Evolutionary conservation across 2,888 invertebrate genomes (phyloP).

Genomic region (Cephus nigrinus): DNA sequence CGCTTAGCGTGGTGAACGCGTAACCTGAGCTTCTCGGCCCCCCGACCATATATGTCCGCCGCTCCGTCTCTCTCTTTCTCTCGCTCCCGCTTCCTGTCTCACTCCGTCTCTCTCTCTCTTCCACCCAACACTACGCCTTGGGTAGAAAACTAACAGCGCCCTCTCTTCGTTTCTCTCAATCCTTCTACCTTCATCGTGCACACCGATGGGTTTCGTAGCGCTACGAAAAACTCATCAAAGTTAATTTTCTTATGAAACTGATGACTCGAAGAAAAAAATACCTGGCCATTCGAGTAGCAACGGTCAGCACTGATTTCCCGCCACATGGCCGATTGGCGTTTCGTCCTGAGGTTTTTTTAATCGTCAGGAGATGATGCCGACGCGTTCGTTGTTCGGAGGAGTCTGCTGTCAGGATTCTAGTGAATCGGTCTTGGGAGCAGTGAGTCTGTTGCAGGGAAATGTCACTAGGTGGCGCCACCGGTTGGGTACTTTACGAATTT

Average conservation of each 20-base stretch:
- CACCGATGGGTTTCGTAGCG: not conserved
- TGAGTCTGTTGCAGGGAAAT: not conserved
- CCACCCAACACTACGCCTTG: constrained; percentile 3
- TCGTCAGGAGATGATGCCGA: not conserved
- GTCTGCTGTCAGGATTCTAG: not conserved
- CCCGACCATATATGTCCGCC: constrained; percentile 66
- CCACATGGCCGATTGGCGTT: not conserved
- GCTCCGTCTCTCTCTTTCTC: constrained; percentile 45
- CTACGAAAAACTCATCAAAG: not conserved
- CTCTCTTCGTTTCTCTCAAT: not conserved
- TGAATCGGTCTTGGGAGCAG: not conserved
- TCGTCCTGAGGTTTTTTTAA: not conserved
- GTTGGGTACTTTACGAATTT: not conserved
- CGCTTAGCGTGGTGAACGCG: constrained; percentile 55
- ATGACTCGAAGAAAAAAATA: not conserved
- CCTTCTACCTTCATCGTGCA: not conserved
- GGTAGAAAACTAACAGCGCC: not conserved
- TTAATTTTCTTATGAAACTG: not conserved
- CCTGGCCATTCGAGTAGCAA: not conserved
- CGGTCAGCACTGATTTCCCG: not conserved
- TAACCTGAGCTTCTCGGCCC: constrained; percentile 62
- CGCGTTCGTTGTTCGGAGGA: not conserved
- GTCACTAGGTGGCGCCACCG: not conserved
- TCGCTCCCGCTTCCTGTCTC: constrained; percentile 20
- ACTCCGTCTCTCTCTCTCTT: constrained; percentile 31